Percentiles rank a stretch among this genome's conserved stretches.
Evolutionary conservation across 2,888 invertebrate genomes (phyloP).

Genomic region (Prosopocoilus inquinatus): DNA sequence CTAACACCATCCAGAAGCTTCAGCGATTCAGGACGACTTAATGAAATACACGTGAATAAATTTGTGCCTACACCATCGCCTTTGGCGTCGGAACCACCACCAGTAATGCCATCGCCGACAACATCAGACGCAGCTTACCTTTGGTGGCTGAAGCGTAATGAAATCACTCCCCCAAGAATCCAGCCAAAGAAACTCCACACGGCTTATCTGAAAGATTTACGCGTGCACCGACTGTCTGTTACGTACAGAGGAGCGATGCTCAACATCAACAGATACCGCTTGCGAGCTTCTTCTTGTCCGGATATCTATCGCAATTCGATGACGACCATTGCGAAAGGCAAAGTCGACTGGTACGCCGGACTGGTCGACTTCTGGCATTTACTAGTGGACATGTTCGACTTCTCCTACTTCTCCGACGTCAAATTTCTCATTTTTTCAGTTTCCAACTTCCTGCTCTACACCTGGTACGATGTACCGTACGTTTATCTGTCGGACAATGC

Average conservation of each 20-base stretch:
- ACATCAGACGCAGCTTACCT: conserved; percentile 52
- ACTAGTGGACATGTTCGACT: conserved; percentile 74
- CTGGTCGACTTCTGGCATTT: conserved; percentile 77
- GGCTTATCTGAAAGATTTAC: conserved; percentile 70
- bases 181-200: conserved; percentile 53
- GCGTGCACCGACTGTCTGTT: conserved; percentile 74
- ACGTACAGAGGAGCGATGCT: conserved; percentile 81
- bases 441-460: conserved; percentile 87
- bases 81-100: conserved; percentile 44
- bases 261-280: conserved; percentile 69
- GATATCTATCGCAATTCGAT: conserved; percentile 86
- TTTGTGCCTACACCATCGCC: conserved; percentile 43
- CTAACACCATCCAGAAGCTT: conserved; percentile 72
- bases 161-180: conserved; percentile 49
- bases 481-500: conserved; percentile 85
- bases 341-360: conserved; percentile 71
- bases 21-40: conserved; percentile 62
- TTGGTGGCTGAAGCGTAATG: conserved; percentile 58
- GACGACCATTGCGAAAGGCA: conserved; percentile 81
- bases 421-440: conserved; percentile 77
- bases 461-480: conserved; percentile 92
- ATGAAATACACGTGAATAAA: conserved; percentile 47
- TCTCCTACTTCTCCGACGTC: conserved; percentile 74
- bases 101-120: conserved; percentile 46
- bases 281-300: conserved; percentile 87